Evolutionary conservation across 2,797 vertebrate species (phyloP).

Genomic region (Taeniopygia guttata): DNA sequence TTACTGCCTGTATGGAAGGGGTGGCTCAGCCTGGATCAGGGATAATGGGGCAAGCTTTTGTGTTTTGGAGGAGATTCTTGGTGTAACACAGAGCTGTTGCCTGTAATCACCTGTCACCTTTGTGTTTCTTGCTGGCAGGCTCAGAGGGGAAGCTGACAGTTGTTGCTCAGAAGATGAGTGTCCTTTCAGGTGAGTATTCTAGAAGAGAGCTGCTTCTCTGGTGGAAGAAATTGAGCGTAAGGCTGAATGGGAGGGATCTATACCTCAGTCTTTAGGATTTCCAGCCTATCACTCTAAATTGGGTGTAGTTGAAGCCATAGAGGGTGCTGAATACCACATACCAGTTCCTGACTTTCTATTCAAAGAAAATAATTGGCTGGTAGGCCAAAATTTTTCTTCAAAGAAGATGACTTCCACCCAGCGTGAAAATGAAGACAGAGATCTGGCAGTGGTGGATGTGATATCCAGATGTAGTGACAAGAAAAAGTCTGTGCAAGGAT

Average conservation of each 20-base stretch:
- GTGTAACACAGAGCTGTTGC: background rate
- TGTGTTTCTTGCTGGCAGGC: conserved; percentile 76
- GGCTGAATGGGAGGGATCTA: background rate
- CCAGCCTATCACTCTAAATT: background rate
- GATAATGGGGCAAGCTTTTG: background rate
- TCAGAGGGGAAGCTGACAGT: conserved; percentile 94
- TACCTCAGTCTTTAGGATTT: background rate
- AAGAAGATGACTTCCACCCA: background rate
- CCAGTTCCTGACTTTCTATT: background rate
- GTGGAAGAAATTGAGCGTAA: background rate
- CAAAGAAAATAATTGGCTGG: background rate
- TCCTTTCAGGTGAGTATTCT: conserved; percentile 87
- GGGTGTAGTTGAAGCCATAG: background rate
- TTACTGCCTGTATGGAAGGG: background rate
- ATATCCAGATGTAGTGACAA: background rate
- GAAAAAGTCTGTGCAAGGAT: background rate
- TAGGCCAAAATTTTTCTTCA: background rate
- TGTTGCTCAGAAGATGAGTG: conserved; percentile 93
- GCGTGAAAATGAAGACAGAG: background rate
- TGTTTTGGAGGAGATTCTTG: background rate
- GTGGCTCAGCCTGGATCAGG: background rate
- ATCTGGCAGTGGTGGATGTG: background rate
- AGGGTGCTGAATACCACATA: background rate
- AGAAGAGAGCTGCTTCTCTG: background rate
- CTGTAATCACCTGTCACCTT: background rate